A percentile compares a stretch with the other conserved stretches of the same genome.
phyloP scores from a whole-genome alignment of 1,140 invertebrate genomes.

The Steinernema khuongi region DNA sequence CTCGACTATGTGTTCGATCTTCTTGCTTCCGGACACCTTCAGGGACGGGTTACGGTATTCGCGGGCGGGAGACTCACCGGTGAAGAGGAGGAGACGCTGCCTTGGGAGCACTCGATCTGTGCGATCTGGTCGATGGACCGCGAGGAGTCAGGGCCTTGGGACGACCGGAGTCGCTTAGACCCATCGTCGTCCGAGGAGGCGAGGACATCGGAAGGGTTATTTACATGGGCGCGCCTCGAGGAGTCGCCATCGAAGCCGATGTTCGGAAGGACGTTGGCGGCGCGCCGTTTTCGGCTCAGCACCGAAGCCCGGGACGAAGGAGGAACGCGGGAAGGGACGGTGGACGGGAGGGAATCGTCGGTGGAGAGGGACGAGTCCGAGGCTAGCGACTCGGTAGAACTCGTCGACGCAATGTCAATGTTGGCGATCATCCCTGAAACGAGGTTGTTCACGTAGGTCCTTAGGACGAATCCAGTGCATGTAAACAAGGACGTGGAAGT shows the following conservation, averaged over 20 bases:
- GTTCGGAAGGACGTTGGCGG: neutral
- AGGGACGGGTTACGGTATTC: neutral
- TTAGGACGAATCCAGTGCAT: neutral
- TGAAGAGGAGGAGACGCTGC: neutral
- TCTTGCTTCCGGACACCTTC: neutral
- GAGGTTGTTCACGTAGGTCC: neutral
- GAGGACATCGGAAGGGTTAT: neutral
- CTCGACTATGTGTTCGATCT: neutral
- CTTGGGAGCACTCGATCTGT: neutral
- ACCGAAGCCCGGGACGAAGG: neutral
- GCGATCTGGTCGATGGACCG: neutral
- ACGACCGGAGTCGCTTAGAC: neutral
- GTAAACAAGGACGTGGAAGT: neutral
- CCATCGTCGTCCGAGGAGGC: neutral
- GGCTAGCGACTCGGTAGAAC: neutral
- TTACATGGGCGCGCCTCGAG: neutral
- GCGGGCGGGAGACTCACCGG: neutral
- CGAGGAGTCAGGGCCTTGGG: neutral
- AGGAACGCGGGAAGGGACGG: neutral
- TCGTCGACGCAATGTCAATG: neutral
- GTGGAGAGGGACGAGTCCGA: neutral
- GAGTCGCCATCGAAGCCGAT: neutral
- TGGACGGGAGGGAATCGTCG: neutral
- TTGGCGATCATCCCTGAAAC: conserved; percentile 6
- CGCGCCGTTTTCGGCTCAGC: neutral